phyloP scores from a whole-genome alignment of 2,888 invertebrate species.

The Apamea crenata region DNA sequence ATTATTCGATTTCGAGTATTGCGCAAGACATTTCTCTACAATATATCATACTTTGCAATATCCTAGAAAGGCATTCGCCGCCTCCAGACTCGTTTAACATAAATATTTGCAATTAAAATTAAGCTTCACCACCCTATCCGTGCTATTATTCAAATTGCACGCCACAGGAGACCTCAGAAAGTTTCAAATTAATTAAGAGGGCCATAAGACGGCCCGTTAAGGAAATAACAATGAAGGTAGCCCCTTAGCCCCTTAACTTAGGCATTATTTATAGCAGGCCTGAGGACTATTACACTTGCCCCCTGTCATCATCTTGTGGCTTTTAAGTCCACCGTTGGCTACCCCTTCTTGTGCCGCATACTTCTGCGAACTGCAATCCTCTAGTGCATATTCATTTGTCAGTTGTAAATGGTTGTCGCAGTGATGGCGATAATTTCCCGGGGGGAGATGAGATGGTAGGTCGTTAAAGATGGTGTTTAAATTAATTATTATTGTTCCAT shows the following conservation, averaged over 20 bases:
- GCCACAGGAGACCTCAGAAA: slow-evolving; percentile 90
- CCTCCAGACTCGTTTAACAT: slow-evolving; percentile 86
- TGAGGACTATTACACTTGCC: slow-evolving; percentile 82
- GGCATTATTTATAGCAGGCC: slow-evolving; percentile 86
- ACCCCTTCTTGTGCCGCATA: slow-evolving; percentile 75
- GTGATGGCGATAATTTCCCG: slow-evolving; percentile 69
- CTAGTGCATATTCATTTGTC: slow-evolving; percentile 78
- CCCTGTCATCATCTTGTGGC: slow-evolving; percentile 83
- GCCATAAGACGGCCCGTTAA: slow-evolving; percentile 90
- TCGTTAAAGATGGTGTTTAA: slow-evolving; percentile 8
- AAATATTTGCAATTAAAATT: slow-evolving; percentile 91
- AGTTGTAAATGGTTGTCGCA: slow-evolving; percentile 64
- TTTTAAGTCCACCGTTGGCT: slow-evolving; percentile 73
- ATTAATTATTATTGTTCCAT: slow-evolving; percentile 36
- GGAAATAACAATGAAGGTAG: slow-evolving; percentile 88
- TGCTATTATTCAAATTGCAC: slow-evolving; percentile 90
- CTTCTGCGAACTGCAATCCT: slow-evolving; percentile 76
- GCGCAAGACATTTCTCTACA: slow-evolving; percentile 74
- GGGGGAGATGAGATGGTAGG: slow-evolving; percentile 18
- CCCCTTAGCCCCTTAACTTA: slow-evolving; percentile 81
- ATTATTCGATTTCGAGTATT: slow-evolving; percentile 70
- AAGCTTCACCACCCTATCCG: slow-evolving; percentile 87
- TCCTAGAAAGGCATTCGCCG: slow-evolving; percentile 75
- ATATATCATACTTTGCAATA: slow-evolving; percentile 87
- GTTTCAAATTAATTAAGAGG: slow-evolving; percentile 91